Percentiles rank a stretch among this genome's conserved stretches.
Conservation (phyloP, 2,113 vertebrate species). For the Sander vitreus region DNA sequence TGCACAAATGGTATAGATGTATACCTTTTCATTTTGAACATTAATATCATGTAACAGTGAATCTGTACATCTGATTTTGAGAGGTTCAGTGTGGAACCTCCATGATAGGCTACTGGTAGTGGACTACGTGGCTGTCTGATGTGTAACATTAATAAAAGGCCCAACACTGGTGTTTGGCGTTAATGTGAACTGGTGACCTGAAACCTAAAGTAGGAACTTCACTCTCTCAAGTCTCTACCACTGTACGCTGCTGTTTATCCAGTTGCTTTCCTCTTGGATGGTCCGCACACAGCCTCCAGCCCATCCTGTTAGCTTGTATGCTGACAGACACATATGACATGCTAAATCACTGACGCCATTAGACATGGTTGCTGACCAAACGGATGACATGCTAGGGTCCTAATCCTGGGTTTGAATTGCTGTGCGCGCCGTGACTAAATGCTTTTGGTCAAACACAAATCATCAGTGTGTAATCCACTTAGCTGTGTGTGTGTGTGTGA, state of each 20-base stretch:
- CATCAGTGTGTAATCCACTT: slow-evolving; percentile 76
- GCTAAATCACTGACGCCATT: slow-evolving; percentile 68
- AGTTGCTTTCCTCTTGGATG: not conserved
- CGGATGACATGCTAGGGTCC: slow-evolving; percentile 70
- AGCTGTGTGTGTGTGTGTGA: slow-evolving; percentile 41
- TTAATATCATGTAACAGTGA: not conserved
- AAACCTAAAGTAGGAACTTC: not conserved
- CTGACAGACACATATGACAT: slow-evolving; percentile 66
- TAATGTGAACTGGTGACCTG: not conserved
- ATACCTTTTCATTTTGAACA: not conserved
- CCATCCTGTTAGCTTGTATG: slow-evolving; percentile 30
- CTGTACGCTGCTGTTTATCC: not conserved
- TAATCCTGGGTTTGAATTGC: slow-evolving; percentile 71
- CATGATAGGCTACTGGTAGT: not conserved
- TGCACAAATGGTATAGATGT: not conserved
- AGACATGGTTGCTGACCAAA: slow-evolving; percentile 68
- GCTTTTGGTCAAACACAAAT: slow-evolving; percentile 76
- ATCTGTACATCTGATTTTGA: not conserved
- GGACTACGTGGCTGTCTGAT: not conserved
- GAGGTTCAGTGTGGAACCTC: not conserved
- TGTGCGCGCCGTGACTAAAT: slow-evolving; percentile 67
- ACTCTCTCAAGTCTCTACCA: not conserved
- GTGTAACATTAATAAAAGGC: not conserved
- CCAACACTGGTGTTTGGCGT: not conserved
- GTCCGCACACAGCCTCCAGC: not conserved